Base-by-base conservation (phyloP, 1,140 invertebrate species). In the Drosophila tristis region DNA sequence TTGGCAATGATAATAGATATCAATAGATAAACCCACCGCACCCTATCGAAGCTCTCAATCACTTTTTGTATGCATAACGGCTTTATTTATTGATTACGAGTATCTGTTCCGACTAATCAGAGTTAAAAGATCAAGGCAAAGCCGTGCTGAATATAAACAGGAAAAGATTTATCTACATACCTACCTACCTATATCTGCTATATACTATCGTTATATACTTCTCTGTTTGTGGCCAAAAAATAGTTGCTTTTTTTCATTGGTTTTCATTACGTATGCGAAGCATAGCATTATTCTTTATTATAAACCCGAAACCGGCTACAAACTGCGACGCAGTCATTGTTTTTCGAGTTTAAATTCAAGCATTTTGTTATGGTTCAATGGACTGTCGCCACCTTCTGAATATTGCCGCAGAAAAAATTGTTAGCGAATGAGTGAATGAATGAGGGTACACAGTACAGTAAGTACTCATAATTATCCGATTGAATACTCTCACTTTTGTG, bases 291-390 rank as follows among this genome's bases (percentile, higher is more conserved):
- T 13, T 39, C 64, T 57, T 54, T 48, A 15, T 42, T 45, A n/a
- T 47, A 16, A 57, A 51, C 8, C n/a, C 13, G 11, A 74, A 65
- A 74, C 59, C 53, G 70, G 16, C 47, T 48, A 64, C 71, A 51
- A 65, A 50, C 35, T 48, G 8, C 49, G 35, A 42, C 51, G 53
- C 54, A 55, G 39, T 63, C 53, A 51, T 64, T 64, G 31, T 57
- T 57, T 74, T 74, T 73, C 4, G 47, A 20, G 54, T 54, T 67
- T 67, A 49, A 56, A 74, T 59, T 48, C 39, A 56, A 45, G 26
- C 20, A 72, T 56, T 75, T 71, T 62, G 53, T 65, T 74, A 74
- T 74, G 56, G 77, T 76, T 76, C 78, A 80, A 66, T 80, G 78
- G 59, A 80, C 78, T 70, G 23, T 49, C 8, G 16, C 5, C 8